These are phyloP conservation scores for Premnoplex brunnescens DNA, from an alignment of 2,797 vertebrate species.

Conservation along the genomic window DNA sequence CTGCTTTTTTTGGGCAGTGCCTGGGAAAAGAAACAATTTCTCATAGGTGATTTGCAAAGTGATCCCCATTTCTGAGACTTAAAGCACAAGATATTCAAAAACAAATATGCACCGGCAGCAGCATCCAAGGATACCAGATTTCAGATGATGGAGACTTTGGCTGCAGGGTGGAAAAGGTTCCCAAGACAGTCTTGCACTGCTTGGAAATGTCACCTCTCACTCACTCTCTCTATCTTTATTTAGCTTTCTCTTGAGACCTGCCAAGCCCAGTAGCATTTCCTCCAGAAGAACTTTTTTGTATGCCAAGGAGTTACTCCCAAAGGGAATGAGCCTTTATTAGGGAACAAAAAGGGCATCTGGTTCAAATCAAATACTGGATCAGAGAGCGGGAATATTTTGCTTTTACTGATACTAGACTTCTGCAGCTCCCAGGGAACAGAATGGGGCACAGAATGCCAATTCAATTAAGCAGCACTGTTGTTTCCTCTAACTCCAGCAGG, in stretches of 20 bases:
- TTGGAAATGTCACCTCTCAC: conserved; percentile 3
- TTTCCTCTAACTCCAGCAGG: neutral
- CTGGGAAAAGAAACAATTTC: neutral
- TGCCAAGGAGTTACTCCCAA: conserved; percentile 8
- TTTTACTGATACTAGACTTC: neutral
- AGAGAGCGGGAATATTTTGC: neutral
- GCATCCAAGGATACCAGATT: neutral
- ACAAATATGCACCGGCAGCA: neutral
- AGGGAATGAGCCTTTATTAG: neutral
- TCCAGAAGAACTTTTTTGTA: conserved; percentile 4
- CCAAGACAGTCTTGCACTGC: neutral
- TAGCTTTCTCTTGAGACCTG: neutral
- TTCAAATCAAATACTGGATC: conserved; percentile 41
- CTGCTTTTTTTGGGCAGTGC: neutral
- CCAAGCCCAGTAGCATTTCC: conserved; percentile 24
- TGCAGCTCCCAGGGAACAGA: neutral
- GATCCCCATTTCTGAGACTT: neutral
- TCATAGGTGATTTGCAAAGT: neutral
- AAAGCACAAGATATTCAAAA: neutral
- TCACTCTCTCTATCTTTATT: neutral
- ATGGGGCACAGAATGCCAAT: conserved; percentile 6
- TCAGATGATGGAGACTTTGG: neutral
- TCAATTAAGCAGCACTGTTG: conserved; percentile 32
- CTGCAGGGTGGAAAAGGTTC: neutral
- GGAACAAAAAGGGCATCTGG: conserved; percentile 28